phyloP scores from a whole-genome alignment of 2,797 vertebrate species.

The Molothrus aeneus region DNA sequence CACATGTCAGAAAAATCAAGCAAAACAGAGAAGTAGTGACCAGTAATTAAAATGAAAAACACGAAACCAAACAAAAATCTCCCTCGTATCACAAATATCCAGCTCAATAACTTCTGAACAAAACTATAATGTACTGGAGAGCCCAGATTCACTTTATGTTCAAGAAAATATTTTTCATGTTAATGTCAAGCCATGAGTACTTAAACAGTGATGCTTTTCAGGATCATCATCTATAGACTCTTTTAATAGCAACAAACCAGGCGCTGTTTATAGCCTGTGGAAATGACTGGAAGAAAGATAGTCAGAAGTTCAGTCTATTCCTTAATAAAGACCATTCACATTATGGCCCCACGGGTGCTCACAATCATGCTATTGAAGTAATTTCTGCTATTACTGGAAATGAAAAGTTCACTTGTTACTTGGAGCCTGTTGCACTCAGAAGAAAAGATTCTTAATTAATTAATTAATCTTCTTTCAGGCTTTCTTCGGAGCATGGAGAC shows the following conservation, averaged over 20 bases:
- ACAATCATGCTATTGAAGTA: conserved; percentile 70
- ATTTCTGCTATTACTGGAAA: conserved; percentile 68
- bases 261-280: conserved; percentile 64
- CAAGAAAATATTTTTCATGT: conserved; percentile 53
- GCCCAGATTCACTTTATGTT: neutral
- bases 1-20: neutral
- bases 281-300: conserved; percentile 66
- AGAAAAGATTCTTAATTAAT: conserved; percentile 64
- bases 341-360: conserved; percentile 57
- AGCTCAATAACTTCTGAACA: neutral
- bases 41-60: neutral
- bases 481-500: neutral
- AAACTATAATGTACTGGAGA: neutral
- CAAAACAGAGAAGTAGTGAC: neutral
- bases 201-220: conserved; percentile 62
- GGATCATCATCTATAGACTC: conserved; percentile 14
- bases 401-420: conserved; percentile 71
- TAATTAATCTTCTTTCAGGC: conserved; percentile 55
- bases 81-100: neutral
- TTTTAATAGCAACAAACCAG: conserved; percentile 63
- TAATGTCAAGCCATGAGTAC: conserved; percentile 12
- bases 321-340: conserved; percentile 67
- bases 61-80: neutral
- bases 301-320: conserved; percentile 59
- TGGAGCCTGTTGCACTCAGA: conserved; percentile 60